Evolutionary conservation across 2,797 vertebrate genomes (phyloP).

Genomic region (Crenuchus spilurus): DNA sequence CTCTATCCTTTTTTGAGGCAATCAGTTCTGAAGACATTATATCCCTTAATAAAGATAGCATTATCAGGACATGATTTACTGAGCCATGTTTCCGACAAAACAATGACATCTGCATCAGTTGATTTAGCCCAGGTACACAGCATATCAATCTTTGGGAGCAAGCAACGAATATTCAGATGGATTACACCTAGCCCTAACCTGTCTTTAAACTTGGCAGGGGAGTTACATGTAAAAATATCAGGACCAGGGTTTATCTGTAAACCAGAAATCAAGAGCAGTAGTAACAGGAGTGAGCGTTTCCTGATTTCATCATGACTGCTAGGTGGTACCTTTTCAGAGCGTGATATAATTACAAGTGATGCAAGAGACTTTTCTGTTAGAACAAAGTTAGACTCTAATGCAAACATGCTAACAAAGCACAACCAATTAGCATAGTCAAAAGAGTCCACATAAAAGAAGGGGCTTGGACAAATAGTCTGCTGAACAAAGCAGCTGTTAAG

Average conservation of each 20-base stretch:
- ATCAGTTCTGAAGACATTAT: conserved; percentile 6
- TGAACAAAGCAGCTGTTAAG: background rate
- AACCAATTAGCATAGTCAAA: background rate
- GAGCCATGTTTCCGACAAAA: background rate
- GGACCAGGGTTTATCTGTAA: background rate
- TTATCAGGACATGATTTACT: conserved; percentile 4
- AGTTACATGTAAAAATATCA: background rate
- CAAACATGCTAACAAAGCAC: background rate
- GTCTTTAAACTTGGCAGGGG: background rate
- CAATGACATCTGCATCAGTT: conserved; percentile 8
- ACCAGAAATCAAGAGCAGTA: too few relatives aligned
- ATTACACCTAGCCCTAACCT: conserved; percentile 21
- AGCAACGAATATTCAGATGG: background rate
- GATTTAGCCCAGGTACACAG: background rate
- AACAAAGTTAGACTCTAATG: background rate
- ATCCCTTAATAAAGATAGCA: conserved; percentile 10
- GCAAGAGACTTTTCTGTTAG: background rate
- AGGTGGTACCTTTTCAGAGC: too few relatives aligned
- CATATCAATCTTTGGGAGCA: conserved; percentile 8
- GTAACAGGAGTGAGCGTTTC: too few relatives aligned
- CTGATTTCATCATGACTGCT: too few relatives aligned
- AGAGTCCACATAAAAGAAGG: background rate
- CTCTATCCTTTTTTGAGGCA: background rate
- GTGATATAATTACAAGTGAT: too few relatives aligned
- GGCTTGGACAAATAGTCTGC: background rate